Percentiles rank a stretch among this genome's conserved stretches.
Evolutionary conservation across 2,113 vertebrate genomes (phyloP).

Genomic region (Struthio camelus): DNA sequence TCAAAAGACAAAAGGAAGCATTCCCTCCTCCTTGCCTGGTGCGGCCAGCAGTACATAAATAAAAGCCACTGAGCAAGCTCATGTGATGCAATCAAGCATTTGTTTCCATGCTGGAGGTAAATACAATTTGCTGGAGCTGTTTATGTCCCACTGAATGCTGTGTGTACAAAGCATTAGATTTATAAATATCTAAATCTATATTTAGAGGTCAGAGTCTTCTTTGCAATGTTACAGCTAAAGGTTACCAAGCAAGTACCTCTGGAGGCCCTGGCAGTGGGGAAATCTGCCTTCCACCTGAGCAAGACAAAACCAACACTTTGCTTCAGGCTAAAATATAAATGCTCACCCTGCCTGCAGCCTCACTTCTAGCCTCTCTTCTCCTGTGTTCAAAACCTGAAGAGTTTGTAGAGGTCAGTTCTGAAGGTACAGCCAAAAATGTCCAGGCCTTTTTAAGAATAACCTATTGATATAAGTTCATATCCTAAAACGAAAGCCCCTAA

Average conservation of each 20-base stretch:
- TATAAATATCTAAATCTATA: slow-evolving; percentile 71
- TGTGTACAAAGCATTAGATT: slow-evolving; percentile 48
- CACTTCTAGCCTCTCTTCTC: neutral
- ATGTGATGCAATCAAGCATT: slow-evolving; percentile 65
- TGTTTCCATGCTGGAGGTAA: slow-evolving; percentile 70
- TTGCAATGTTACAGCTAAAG: slow-evolving; percentile 54
- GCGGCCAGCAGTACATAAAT: slow-evolving; percentile 36
- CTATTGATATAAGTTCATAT: slow-evolving; percentile 36
- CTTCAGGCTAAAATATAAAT: slow-evolving; percentile 15
- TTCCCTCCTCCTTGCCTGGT: neutral
- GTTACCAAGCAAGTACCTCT: slow-evolving; percentile 38
- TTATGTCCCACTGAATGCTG: slow-evolving; percentile 16
- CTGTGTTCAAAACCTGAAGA: neutral
- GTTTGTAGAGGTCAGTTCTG: slow-evolving; percentile 22
- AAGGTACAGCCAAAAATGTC: slow-evolving; percentile 37
- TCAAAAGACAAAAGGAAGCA: neutral
- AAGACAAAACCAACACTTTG: slow-evolving; percentile 5
- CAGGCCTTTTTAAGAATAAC: slow-evolving; percentile 48
- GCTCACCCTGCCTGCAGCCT: neutral
- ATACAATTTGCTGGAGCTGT: slow-evolving; percentile 62
- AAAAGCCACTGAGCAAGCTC: slow-evolving; percentile 56
- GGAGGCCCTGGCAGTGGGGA: slow-evolving; percentile 6
- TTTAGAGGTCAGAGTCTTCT: slow-evolving; percentile 63
- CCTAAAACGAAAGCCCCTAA: slow-evolving; percentile 47
- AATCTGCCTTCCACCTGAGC: neutral